phyloP scores from a whole-genome alignment of 2,797 vertebrate genomes.

The Coreius guichenoti region DNA sequence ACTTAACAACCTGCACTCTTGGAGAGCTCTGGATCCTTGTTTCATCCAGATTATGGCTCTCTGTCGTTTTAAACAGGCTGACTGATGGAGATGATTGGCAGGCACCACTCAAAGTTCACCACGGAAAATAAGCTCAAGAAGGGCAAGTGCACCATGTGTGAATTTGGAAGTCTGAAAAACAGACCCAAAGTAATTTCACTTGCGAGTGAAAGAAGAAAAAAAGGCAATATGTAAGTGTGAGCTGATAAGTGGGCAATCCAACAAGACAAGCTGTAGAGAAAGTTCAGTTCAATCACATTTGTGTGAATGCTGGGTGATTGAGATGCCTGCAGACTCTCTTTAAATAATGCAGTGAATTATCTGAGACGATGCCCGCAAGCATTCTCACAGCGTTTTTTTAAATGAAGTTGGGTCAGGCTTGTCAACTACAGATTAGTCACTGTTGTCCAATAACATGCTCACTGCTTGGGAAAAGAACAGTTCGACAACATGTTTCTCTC shows the following conservation, averaged over 20 bases:
- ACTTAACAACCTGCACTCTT: constrained; percentile 39
- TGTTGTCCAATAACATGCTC: constrained; percentile 66
- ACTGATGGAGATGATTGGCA: constrained; percentile 56
- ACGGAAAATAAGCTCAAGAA: constrained; percentile 43
- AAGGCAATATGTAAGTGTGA: constrained; percentile 6
- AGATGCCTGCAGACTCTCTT: constrained; percentile 51
- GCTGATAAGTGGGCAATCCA: constrained; percentile 17
- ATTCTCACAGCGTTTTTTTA: constrained; percentile 62
- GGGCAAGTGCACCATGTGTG: constrained; percentile 11
- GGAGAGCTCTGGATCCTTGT: constrained; percentile 41
- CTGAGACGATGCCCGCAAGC: constrained; percentile 56
- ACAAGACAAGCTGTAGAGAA: constrained; percentile 19
- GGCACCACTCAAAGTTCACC: constrained; percentile 36
- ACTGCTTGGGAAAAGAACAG: constrained; percentile 59
- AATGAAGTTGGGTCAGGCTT: constrained; percentile 66
- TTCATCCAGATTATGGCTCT: constrained; percentile 49
- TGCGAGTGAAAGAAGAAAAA: constrained; percentile 13
- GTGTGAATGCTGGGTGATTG: constrained; percentile 50
- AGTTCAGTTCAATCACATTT: constrained; percentile 40
- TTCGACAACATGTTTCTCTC: constrained; percentile 56
- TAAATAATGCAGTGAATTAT: constrained; percentile 63
- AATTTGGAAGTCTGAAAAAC: constrained; percentile 37
- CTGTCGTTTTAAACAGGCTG: constrained; percentile 21
- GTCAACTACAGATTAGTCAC: constrained; percentile 62
- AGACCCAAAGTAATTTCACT: constrained; percentile 29